Percentiles rank a stretch among this genome's conserved stretches.
Evolutionary conservation across 2,888 invertebrate genomes (phyloP).

Genomic region (Metellina segmentata): DNA sequence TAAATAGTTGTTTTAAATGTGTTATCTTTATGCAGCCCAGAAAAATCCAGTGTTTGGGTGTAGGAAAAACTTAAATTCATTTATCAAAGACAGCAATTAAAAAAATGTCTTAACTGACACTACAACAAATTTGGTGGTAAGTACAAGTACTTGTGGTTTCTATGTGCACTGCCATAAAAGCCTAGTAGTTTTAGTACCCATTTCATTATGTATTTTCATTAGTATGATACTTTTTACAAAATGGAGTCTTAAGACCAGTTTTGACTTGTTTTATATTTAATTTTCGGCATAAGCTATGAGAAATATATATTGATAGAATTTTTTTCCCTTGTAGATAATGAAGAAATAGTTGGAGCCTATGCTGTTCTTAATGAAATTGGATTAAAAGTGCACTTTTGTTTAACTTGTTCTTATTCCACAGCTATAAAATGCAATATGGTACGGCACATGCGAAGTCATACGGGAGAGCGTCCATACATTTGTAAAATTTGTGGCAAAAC

Average conservation of each 20-base stretch:
- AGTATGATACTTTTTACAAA: background rate
- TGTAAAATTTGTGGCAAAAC: conserved; percentile 38
- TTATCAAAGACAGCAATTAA: too few species aligned
- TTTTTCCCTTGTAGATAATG: conserved; percentile 10
- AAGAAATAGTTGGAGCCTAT: conserved; percentile 9
- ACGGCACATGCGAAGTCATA: conserved; percentile 33
- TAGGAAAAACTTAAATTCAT: too few species aligned
- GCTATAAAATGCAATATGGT: conserved; percentile 2
- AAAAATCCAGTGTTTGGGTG: too few species aligned
- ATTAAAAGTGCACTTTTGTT: conserved; percentile 10
- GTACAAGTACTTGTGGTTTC: too few species aligned
- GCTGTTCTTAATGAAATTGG: conserved; percentile 9
- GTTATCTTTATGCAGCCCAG: too few species aligned
- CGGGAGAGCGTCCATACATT: conserved; percentile 36
- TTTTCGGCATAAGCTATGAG: background rate
- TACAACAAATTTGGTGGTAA: too few species aligned
- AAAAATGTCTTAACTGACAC: too few species aligned
- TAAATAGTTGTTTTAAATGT: too few species aligned
- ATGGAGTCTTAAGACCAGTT: background rate
- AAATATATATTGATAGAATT: too few species aligned
- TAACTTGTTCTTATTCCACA: conserved; percentile 27
- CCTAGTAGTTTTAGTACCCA: background rate
- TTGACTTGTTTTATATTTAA: background rate
- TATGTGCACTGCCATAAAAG: too few species aligned
- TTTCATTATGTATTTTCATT: background rate